A percentile compares a stretch with the other conserved stretches of the same genome.
These are phyloP conservation scores for Bembecia ichneumoniformis DNA, from an alignment of 2,888 invertebrate genomes.

Conservation along the genomic window DNA sequence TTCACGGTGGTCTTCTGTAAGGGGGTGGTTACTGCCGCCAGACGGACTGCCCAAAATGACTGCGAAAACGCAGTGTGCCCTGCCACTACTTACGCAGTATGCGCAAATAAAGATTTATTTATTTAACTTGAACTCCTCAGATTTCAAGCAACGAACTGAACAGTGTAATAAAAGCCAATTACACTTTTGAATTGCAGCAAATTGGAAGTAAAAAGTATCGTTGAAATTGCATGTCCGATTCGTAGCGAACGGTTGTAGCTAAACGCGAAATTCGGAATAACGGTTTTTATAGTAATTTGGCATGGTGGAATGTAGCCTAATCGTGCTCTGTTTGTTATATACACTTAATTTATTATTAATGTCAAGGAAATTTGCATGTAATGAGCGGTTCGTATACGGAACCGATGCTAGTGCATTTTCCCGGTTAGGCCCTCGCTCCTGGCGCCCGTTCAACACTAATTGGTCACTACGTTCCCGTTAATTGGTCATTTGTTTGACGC, in stretches of 20 bases:
- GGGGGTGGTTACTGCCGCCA: no score
- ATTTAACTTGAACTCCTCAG: no score
- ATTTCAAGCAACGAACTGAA: no score
- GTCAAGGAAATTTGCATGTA: slow-evolving; percentile 42
- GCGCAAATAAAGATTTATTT: no score
- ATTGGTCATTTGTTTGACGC: slow-evolving; percentile 17
- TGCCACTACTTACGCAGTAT: no score
- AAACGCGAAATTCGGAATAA: slow-evolving; percentile 42
- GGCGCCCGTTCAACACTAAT: slow-evolving; percentile 11
- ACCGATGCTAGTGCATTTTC: slow-evolving; percentile 28
- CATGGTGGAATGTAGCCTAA: slow-evolving; percentile 22
- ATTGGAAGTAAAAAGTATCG: no score
- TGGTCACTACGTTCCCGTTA: slow-evolving; percentile 23
- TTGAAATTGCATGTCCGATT: not conserved
- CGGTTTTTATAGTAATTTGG: slow-evolving; percentile 26
- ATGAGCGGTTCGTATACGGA: slow-evolving; percentile 25
- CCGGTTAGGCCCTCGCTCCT: not conserved
- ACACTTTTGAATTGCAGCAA: no score
- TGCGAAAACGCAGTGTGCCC: no score
- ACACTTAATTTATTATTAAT: slow-evolving; percentile 37
- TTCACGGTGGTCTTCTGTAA: no score
- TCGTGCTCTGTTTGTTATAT: slow-evolving; percentile 25
- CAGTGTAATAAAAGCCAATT: no score
- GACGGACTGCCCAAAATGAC: no score
- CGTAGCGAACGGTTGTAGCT: not conserved